These are phyloP conservation scores for Reticulitermes lucifugus DNA, from an alignment of 2,888 invertebrate genomes.

Conservation along the genomic window DNA sequence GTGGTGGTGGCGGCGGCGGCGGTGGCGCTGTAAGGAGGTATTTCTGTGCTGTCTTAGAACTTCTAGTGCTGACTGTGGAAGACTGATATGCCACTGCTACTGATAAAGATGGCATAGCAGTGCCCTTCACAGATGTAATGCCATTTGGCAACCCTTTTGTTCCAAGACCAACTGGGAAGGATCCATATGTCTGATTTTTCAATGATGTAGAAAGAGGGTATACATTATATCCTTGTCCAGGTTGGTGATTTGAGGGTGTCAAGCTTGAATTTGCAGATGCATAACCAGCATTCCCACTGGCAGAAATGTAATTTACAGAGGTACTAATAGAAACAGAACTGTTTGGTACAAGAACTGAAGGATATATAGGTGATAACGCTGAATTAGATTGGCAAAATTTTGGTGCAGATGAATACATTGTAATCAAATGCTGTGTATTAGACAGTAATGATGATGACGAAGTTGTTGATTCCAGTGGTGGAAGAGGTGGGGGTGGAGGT, in stretches of 20 bases:
- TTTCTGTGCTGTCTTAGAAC: constrained; percentile 22
- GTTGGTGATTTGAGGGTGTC: constrained; percentile 9
- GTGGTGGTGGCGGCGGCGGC: constrained; percentile 18
- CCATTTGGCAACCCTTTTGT: constrained; percentile 9
- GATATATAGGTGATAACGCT: not conserved
- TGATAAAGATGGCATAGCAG: not conserved
- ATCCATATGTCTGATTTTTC: constrained; percentile 20
- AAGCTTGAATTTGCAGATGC: constrained; percentile 6
- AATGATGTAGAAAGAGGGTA: not conserved
- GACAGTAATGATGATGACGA: not conserved
- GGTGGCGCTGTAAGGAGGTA: constrained; percentile 33
- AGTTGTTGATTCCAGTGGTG: constrained; percentile 15
- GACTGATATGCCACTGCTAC: constrained; percentile 13
- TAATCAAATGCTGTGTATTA: constrained; percentile 1
- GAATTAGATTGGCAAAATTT: constrained; percentile 22
- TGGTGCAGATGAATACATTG: constrained; percentile 21
- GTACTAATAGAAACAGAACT: constrained; percentile 13
- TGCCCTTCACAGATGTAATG: not conserved
- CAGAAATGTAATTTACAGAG: constrained; percentile 18
- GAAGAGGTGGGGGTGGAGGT: no score
- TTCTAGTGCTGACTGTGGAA: constrained; percentile 14
- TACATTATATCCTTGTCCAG: constrained; percentile 21
- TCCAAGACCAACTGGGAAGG: constrained; percentile 34
- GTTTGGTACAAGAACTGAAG: constrained; percentile 34
- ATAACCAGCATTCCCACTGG: constrained; percentile 11